Conservation (phyloP, 2,888 invertebrate genomes). For the Netelia fuscicornis region DNA sequence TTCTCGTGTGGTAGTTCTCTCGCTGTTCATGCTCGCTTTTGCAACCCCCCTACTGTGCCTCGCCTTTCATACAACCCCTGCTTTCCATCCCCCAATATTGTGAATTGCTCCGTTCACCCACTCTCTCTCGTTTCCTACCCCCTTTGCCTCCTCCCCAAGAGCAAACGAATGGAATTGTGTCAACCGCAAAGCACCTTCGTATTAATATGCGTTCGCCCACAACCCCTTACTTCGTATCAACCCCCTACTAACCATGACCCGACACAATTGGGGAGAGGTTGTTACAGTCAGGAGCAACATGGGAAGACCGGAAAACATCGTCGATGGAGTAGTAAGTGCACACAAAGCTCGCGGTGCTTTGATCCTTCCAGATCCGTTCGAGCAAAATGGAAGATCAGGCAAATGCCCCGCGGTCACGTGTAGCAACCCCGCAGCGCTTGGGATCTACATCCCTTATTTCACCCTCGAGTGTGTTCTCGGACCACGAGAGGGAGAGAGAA, state of each 20-base stretch:
- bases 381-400: slow-evolving; percentile 54
- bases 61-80: not conserved
- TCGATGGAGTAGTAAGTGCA: slow-evolving; percentile 17
- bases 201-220: slow-evolving; percentile 48
- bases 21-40: slow-evolving; percentile 30
- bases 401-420: slow-evolving; percentile 24
- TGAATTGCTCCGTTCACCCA: not conserved
- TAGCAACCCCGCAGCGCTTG: slow-evolving; percentile 11
- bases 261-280: not conserved
- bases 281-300: slow-evolving; percentile 16
- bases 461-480: not conserved
- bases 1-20: slow-evolving; percentile 29
- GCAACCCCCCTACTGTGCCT: not conserved
- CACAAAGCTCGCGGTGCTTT: slow-evolving; percentile 20
- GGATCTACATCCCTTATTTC: slow-evolving; percentile 17
- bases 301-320: not conserved
- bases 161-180: slow-evolving; percentile 66
- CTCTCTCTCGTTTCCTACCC: slow-evolving; percentile 8
- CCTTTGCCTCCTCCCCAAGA: slow-evolving; percentile 19
- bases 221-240: slow-evolving; percentile 7
- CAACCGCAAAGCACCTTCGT: slow-evolving; percentile 63
- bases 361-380: slow-evolving; percentile 20
- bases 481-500: not conserved
- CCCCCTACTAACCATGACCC: not conserved
- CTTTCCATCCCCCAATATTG: too few species aligned